phyloP scores from a whole-genome alignment of 2,888 invertebrate genomes.

The Hermodice carunculata region DNA sequence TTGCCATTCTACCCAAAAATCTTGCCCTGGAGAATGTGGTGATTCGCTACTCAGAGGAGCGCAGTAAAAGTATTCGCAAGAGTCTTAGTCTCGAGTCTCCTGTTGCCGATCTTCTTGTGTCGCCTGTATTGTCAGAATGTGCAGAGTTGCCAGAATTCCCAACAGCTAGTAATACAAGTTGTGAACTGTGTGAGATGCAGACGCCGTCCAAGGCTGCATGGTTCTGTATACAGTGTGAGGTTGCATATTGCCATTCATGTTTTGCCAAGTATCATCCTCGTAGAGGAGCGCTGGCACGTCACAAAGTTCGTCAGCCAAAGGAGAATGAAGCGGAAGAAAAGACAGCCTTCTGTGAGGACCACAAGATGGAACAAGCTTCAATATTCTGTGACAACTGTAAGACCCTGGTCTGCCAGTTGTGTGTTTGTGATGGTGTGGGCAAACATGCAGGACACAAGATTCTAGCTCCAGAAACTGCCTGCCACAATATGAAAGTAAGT shows the following conservation, averaged over 20 bases:
- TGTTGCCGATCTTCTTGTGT: constrained; percentile 25
- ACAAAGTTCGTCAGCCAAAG: constrained; percentile 35
- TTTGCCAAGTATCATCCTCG: constrained; percentile 58
- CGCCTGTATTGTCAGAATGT: constrained; percentile 20
- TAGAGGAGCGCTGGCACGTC: constrained; percentile 53
- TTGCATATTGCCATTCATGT: constrained; percentile 60
- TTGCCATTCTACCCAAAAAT: constrained; percentile 57
- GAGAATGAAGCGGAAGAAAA: constrained; percentile 31
- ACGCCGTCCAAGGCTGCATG: constrained; percentile 49
- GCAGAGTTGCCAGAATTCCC: constrained; percentile 25
- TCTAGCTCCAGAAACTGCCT: constrained; percentile 59
- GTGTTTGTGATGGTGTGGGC: constrained; percentile 64
- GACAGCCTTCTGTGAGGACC: constrained; percentile 54
- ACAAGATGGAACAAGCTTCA: constrained; percentile 50
- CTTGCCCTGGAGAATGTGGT: constrained; percentile 65
- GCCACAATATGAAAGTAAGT: constrained; percentile 53
- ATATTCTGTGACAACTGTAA: constrained; percentile 63
- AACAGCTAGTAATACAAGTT: constrained; percentile 23
- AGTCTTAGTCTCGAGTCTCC: constrained; percentile 49
- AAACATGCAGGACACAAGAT: constrained; percentile 62
- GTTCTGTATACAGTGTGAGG: constrained; percentile 62
- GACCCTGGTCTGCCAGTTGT: constrained; percentile 58
- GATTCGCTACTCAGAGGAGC: constrained; percentile 62
- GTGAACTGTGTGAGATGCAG: constrained; percentile 57
- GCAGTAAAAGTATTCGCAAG: constrained; percentile 52